phyloP scores from a whole-genome alignment of 2,113 vertebrate genomes.

The Microcebus murinus region DNA sequence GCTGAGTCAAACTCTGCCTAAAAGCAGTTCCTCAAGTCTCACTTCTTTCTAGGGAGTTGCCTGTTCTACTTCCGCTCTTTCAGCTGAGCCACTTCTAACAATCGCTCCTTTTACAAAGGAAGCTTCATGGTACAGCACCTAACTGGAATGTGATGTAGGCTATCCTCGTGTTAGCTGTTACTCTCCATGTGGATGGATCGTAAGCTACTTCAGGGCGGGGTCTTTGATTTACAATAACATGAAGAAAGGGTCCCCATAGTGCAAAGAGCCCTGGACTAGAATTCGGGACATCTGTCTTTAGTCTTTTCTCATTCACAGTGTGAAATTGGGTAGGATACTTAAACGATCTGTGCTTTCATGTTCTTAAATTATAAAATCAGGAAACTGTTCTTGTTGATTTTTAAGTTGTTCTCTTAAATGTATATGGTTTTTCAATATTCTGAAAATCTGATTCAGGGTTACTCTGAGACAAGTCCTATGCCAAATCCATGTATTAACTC shows the following conservation, averaged over 20 bases:
- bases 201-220: constrained; percentile 9
- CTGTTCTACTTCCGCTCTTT: neutral
- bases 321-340: neutral
- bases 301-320: neutral
- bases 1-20: neutral
- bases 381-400: neutral
- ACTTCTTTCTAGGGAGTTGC: neutral
- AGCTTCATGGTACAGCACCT: neutral
- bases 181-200: neutral
- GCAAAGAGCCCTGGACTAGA: neutral
- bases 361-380: constrained; percentile 21
- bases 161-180: neutral
- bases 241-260: neutral
- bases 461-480: neutral
- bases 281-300: neutral
- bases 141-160: neutral
- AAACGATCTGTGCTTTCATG: neutral
- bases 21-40: neutral
- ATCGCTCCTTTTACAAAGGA: neutral
- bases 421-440: neutral
- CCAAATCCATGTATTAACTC: neutral
- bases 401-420: neutral
- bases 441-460: constrained; percentile 31
- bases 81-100: neutral
- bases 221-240: neutral